Conservation (phyloP, 2,113 vertebrate genomes). For the Lophius piscatorius region DNA sequence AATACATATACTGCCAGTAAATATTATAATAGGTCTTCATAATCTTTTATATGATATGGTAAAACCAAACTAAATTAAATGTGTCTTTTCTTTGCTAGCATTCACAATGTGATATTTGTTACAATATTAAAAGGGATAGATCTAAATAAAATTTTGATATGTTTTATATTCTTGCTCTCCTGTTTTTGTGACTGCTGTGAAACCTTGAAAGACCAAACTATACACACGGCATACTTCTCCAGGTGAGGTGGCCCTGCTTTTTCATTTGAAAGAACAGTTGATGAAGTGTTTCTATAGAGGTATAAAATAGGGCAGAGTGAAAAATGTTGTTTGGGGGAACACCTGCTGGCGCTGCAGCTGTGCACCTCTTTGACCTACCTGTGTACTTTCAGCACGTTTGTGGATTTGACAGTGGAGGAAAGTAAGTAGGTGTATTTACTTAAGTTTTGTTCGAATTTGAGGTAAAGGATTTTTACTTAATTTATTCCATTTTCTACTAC, state of each 20-base stretch:
- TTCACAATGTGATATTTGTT: background rate
- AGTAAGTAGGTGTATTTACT: no score
- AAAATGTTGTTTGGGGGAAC: conserved; percentile 57
- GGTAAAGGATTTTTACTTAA: no score
- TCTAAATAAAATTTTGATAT: conserved; percentile 18
- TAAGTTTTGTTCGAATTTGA: no score
- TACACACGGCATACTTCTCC: background rate
- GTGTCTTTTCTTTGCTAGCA: background rate
- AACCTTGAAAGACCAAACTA: no score
- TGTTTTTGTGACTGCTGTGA: no score
- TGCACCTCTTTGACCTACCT: conserved; percentile 3
- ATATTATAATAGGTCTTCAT: conserved; percentile 2
- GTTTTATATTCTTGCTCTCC: conserved; percentile 4
- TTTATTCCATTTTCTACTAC: no score
- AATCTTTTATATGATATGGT: background rate
- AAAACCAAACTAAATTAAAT: background rate
- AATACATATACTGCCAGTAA: background rate
- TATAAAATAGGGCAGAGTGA: conserved; percentile 77
- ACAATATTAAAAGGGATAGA: background rate
- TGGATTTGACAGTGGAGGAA: no score
- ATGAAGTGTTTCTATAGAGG: conserved; percentile 65
- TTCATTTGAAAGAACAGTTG: conserved; percentile 44
- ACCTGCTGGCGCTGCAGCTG: conserved; percentile 64
- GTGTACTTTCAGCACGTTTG: background rate
- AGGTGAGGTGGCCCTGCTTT: conserved; percentile 16